A percentile compares a stretch with the other conserved stretches of the same genome.
phyloP scores from a whole-genome alignment of 2,888 invertebrate genomes.

The Zaprionus lineosus region DNA sequence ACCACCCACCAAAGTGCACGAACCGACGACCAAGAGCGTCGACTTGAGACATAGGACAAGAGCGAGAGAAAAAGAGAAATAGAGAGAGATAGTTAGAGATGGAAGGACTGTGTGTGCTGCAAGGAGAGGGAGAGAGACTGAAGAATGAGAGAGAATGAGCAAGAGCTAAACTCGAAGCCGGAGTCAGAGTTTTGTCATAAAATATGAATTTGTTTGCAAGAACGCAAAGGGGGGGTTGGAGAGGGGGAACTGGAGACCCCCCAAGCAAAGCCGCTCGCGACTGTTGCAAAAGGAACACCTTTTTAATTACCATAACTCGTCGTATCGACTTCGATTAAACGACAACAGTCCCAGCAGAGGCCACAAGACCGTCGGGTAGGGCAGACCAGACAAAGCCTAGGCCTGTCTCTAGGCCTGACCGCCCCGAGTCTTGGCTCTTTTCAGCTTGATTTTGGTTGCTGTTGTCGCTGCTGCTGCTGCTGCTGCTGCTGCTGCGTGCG shows the following conservation, averaged over 20 bases:
- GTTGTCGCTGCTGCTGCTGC: constrained; percentile 16
- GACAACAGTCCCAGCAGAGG: constrained; percentile 41
- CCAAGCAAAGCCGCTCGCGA: constrained; percentile 45
- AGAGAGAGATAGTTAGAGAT: background rate
- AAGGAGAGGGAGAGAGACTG: background rate
- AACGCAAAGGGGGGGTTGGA: constrained; percentile 26
- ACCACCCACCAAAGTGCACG: constrained; percentile 76
- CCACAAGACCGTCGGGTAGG: background rate
- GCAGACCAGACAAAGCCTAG: constrained; percentile 16
- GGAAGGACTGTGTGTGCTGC: background rate
- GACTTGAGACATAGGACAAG: background rate
- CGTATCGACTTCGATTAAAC: constrained; percentile 73
- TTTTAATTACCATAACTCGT: constrained; percentile 81
- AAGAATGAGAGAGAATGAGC: constrained; percentile 13
- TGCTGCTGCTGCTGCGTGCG: constrained; percentile 49
- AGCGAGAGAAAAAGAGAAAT: background rate
- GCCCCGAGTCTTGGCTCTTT: constrained; percentile 12
- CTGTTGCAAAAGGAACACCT: constrained; percentile 75
- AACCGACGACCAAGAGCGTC: constrained; percentile 35
- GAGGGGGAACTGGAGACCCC: too few species aligned
- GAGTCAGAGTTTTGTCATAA: constrained; percentile 73
- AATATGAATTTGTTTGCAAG: constrained; percentile 73
- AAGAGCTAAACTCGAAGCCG: too few species aligned
- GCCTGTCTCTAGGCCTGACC: constrained; percentile 27
- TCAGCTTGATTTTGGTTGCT: constrained; percentile 28